These are phyloP conservation scores for Fulica atra DNA, from an alignment of 2,113 vertebrate genomes.

Conservation along the genomic window DNA sequence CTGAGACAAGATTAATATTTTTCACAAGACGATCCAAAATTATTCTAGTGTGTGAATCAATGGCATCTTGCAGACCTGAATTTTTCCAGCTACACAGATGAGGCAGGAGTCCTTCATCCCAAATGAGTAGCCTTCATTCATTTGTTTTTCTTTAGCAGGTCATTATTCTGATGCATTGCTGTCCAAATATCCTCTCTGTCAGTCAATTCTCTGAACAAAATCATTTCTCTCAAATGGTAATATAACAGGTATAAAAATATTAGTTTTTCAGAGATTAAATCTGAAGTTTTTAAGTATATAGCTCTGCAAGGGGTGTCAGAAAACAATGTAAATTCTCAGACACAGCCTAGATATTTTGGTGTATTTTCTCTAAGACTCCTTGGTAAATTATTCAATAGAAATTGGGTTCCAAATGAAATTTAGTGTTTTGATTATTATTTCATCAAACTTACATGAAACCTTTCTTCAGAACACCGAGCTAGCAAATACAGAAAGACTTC, in stretches of 20 bases:
- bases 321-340: background rate
- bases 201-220: background rate
- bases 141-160: background rate
- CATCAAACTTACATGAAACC: background rate
- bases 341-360: background rate
- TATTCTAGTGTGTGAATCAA: background rate
- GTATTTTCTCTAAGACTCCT: background rate
- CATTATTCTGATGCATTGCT: background rate
- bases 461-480: background rate
- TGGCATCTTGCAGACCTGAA: background rate
- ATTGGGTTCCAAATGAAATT: background rate
- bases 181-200: background rate
- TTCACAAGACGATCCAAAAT: background rate
- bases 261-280: background rate
- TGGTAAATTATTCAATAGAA: background rate
- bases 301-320: background rate
- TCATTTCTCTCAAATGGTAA: background rate
- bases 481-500: background rate
- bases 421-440: background rate
- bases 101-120: background rate
- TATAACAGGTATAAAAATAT: background rate
- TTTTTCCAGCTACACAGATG: background rate
- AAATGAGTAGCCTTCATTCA: background rate
- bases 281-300: background rate
- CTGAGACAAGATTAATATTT: background rate